Evolutionary conservation across 1,140 invertebrate genomes (phyloP).

Genomic region (Cheumatopsyche charites): DNA sequence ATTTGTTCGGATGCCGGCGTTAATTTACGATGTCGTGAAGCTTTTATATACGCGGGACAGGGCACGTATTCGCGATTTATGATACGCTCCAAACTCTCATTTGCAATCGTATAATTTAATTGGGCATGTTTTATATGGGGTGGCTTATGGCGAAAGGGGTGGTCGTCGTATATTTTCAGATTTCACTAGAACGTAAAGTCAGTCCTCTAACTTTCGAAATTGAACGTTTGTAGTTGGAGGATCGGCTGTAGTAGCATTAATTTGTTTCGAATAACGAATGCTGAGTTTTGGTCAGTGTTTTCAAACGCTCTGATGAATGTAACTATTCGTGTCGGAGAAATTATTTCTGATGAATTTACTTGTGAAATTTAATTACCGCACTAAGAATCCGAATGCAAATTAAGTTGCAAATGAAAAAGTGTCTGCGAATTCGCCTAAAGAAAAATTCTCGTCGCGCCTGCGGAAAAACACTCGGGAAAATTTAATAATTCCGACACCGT

Average conservation of each 20-base stretch:
- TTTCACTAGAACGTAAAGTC: too few species aligned
- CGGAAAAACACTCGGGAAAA: constrained; percentile 2
- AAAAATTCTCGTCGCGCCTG: background rate
- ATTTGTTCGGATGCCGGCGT: background rate
- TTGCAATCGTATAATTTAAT: too few species aligned
- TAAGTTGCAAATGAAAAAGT: constrained; percentile 20
- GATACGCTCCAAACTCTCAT: background rate
- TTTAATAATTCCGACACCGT: constrained; percentile 2
- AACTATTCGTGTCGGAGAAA: background rate
- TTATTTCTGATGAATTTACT: background rate
- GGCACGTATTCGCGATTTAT: background rate
- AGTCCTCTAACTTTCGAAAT: too few species aligned
- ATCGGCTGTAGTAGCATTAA: too few species aligned
- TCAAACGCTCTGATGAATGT: too few species aligned
- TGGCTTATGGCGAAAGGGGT: too few species aligned
- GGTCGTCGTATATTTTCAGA: too few species aligned
- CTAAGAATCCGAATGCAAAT: constrained; percentile 10
- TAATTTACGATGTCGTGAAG: too few species aligned
- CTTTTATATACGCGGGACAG: background rate
- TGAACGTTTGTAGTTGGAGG: too few species aligned
- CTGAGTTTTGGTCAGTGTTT: too few species aligned
- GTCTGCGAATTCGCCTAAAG: constrained; percentile 3
- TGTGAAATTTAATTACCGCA: constrained; percentile 3
- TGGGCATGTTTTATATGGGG: too few species aligned
- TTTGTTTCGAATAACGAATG: too few species aligned